phyloP scores from a whole-genome alignment of 2,113 vertebrate species.

The Mustela nigripes region DNA sequence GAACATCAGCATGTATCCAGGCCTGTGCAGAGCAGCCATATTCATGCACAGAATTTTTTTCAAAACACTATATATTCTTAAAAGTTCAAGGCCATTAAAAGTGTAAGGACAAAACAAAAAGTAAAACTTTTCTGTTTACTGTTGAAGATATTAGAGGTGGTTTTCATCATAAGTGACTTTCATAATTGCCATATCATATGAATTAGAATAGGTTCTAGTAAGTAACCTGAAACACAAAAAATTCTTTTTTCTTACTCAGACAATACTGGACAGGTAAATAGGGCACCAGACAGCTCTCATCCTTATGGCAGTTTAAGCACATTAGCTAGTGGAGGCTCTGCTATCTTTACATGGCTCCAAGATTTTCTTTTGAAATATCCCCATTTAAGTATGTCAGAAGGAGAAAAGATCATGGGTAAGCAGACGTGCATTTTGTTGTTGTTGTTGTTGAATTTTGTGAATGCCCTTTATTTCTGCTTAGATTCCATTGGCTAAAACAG shows the following conservation, averaged over 20 bases:
- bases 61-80: not conserved
- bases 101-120: not conserved
- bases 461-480: not conserved
- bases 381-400: not conserved
- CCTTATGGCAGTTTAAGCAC: not conserved
- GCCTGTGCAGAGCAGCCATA: not conserved
- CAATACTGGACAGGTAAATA: not conserved
- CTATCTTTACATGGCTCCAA: not conserved
- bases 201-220: not conserved
- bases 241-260: constrained; percentile 7
- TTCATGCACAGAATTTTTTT: not conserved
- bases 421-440: not conserved
- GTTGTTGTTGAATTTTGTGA: no score
- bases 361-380: not conserved
- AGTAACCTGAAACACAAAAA: not conserved
- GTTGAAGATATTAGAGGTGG: not conserved
- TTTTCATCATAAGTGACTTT: not conserved
- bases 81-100: not conserved
- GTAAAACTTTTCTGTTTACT: constrained; percentile 10
- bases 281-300: not conserved
- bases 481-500: not conserved
- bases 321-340: not conserved
- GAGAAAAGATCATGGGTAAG: not conserved
- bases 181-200: not conserved
- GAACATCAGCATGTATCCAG: not conserved